Evolutionary conservation across 2,113 vertebrate species (phyloP).

Genomic region (Lampris incognitus): DNA sequence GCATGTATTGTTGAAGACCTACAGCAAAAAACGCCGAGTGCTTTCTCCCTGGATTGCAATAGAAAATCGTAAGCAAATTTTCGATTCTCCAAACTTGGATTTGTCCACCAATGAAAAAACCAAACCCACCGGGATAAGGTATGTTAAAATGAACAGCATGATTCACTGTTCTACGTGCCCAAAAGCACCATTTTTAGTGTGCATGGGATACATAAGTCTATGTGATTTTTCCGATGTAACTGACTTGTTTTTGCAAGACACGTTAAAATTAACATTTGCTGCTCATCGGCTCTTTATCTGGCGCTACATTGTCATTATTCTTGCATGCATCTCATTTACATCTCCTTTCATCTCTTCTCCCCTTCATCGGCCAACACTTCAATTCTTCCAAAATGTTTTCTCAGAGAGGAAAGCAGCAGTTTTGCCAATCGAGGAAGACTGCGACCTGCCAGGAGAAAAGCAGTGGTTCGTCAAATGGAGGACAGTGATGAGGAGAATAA

Average conservation of each 20-base stretch:
- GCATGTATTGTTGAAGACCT: constrained; percentile 73
- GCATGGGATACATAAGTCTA: too few species aligned
- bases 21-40: constrained; percentile 68
- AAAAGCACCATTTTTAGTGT: too few species aligned
- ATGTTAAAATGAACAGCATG: not conserved
- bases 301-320: too few species aligned
- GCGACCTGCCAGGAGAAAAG: constrained; percentile 44
- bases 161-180: not conserved
- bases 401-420: constrained; percentile 6
- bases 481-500: constrained; percentile 57
- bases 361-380: too few species aligned
- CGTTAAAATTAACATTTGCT: too few species aligned
- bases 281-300: too few species aligned
- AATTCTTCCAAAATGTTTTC: not conserved
- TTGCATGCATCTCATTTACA: too few species aligned
- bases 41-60: constrained; percentile 75
- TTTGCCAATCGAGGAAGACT: not conserved
- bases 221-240: too few species aligned
- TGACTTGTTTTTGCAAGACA: too few species aligned
- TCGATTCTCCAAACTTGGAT: constrained; percentile 72
- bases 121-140: constrained; percentile 46
- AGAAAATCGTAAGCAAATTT: constrained; percentile 65
- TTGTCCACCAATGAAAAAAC: constrained; percentile 50
- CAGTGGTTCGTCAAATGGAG: constrained; percentile 32
- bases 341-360: too few species aligned